Percentiles rank a stretch among this genome's conserved stretches.
phyloP scores from a whole-genome alignment of 2,797 vertebrate genomes.

The Phataginus tricuspis region DNA sequence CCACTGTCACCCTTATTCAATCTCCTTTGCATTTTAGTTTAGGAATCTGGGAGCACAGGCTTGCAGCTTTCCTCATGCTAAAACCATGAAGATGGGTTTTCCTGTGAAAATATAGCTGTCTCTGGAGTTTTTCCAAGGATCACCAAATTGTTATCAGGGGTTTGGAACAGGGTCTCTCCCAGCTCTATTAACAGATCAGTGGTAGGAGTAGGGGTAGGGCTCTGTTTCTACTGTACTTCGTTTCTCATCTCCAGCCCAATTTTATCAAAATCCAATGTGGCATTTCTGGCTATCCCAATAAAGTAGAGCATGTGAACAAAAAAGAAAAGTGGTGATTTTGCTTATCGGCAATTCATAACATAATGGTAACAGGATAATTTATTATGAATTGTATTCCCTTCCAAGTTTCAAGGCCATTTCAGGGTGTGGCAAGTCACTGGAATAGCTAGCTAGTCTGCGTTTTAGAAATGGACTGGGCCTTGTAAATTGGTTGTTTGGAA shows the following conservation, averaged over 20 bases:
- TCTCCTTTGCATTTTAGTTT: background rate
- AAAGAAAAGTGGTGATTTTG: background rate
- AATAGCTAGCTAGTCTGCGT: background rate
- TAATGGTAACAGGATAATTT: background rate
- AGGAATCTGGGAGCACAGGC: background rate
- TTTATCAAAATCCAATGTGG: background rate
- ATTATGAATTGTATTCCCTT: background rate
- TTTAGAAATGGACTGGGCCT: background rate
- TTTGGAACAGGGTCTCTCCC: background rate
- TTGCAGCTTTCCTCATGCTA: background rate
- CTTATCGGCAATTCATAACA: background rate
- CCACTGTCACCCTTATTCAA: background rate
- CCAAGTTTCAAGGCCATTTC: background rate
- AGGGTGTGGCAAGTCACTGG: background rate
- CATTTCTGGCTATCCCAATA: background rate
- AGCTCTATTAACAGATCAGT: background rate
- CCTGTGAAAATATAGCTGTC: background rate
- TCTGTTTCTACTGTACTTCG: conserved; percentile 1
- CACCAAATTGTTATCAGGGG: background rate
- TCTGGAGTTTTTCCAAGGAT: background rate
- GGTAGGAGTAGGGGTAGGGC: background rate
- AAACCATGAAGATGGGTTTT: background rate
- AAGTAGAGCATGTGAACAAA: background rate
- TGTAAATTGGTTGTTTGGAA: background rate
- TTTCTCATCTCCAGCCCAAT: background rate